Evolutionary conservation across 2,888 invertebrate genomes (phyloP), one percentile per base, ranked within the genome.

Genomic region (Epistrophe grossulariae): DNA sequence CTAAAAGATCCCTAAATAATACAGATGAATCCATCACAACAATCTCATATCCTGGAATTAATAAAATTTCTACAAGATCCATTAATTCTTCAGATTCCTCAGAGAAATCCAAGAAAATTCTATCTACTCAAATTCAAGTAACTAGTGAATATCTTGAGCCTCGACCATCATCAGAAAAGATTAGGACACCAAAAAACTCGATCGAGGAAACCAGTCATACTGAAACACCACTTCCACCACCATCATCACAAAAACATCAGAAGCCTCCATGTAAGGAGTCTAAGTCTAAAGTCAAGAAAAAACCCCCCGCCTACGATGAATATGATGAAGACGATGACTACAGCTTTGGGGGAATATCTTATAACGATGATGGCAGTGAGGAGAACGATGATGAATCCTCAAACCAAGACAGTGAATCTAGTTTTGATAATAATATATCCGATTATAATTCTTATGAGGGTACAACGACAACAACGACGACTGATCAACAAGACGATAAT

Each of bases 381-480:
- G 88, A 89, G 6, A 82, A 89, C 3, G 88, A 89, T 11, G 89
- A 90, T 70, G 89, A 90, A 24, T 88, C 88, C 57, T 85, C 88
- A n/a, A 88, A 85, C 43, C 48, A 66, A 38, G 73, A 70, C 11
- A 71, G 57, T 57, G 81, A 71, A 68, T 55, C 55, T 10, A 84
- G 79, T 76, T 68, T 55, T 15, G 82, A 82, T n/a, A 78, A 78
- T 48, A 68, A 24, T 31, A 48, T 74, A 15, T 8, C 70, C 11
- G 78, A 85, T 57, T 82, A 78, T 48, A 43, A 9, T 31, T 70
- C 73, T 15, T 35, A 50, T 4, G 85, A 68, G 45, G 31, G 15
- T 57, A 35, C 40, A 4, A n/a, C 50, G 13, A 19, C 43, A 3
- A 17, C 50, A 6, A 38, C 35, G 6, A 17, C 35, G 3, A n/a